phyloP scores from a whole-genome alignment of 2,113 vertebrate species.

The Oceanites oceanicus region DNA sequence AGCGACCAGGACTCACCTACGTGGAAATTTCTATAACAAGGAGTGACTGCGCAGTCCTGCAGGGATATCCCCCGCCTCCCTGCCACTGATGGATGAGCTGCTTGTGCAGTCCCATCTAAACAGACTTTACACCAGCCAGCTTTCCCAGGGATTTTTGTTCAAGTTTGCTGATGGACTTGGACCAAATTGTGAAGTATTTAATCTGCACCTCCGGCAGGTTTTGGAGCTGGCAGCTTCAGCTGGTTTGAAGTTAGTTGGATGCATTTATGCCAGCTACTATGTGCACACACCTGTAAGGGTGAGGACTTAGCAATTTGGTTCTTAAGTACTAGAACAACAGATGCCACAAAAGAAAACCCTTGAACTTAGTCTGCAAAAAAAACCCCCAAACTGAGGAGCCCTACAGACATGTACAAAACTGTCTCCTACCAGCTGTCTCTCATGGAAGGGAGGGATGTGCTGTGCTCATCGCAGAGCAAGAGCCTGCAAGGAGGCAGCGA shows the following conservation, averaged over 20 bases:
- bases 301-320: background rate
- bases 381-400: background rate
- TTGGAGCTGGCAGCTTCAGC: background rate
- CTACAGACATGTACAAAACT: background rate
- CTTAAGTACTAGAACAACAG: background rate
- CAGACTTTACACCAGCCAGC: background rate
- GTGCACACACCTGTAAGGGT: background rate
- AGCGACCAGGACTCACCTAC: fast-evolving
- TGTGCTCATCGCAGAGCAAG: background rate
- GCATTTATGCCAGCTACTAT: fast-evolving
- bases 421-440: fast-evolving
- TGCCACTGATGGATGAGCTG: background rate
- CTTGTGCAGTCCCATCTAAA: background rate
- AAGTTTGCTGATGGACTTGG: background rate
- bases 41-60: background rate
- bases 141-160: background rate
- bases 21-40: background rate
- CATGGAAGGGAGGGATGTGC: background rate
- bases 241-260: background rate
- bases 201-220: background rate
- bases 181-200: background rate
- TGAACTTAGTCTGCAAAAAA: background rate
- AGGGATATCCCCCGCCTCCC: background rate
- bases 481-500: background rate
- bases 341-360: background rate